Evolutionary conservation across 2,888 invertebrate species (phyloP).

Genomic region (Charanyca ferruginea): DNA sequence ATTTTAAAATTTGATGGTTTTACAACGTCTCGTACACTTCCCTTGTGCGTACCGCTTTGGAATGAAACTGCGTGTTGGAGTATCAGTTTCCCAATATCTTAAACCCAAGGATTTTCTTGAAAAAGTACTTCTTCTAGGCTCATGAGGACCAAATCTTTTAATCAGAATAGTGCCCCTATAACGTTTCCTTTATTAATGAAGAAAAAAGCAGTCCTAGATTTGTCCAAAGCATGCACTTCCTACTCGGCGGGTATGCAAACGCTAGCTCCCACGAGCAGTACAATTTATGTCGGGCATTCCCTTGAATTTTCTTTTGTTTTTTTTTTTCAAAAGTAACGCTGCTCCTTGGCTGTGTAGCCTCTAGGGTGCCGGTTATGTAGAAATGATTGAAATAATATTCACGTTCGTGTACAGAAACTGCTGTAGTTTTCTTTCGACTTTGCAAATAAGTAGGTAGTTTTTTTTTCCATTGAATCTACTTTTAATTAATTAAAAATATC

Average conservation of each 20-base stretch:
- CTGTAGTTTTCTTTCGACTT: slow-evolving; percentile 19
- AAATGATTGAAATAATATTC: slow-evolving; percentile 63
- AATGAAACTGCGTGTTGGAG: no score
- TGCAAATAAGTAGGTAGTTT: no score
- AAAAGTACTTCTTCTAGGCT: no score
- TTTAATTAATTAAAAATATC: not conserved
- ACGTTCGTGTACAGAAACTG: slow-evolving; percentile 22
- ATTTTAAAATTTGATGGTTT: no score
- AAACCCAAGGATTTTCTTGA: no score
- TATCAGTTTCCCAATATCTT: no score
- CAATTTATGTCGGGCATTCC: slow-evolving; percentile 89
- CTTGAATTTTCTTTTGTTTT: slow-evolving; percentile 89
- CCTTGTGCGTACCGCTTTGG: no score
- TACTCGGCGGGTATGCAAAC: slow-evolving; percentile 87
- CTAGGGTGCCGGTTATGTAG: slow-evolving; percentile 57
- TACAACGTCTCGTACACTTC: no score
- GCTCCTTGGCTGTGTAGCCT: slow-evolving; percentile 73
- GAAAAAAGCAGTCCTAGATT: slow-evolving; percentile 19
- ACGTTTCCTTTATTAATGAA: not conserved
- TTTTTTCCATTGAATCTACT: not conserved
- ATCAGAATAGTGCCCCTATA: not conserved
- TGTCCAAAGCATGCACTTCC: slow-evolving; percentile 57
- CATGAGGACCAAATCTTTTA: no score
- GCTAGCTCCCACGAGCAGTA: slow-evolving; percentile 85
- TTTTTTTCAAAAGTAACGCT: slow-evolving; percentile 77